Percentiles rank a stretch among this genome's conserved stretches.
These are phyloP conservation scores for Drosophila aff. DNA, from an alignment of 1,140 invertebrate genomes.

Conservation along the genomic window DNA sequence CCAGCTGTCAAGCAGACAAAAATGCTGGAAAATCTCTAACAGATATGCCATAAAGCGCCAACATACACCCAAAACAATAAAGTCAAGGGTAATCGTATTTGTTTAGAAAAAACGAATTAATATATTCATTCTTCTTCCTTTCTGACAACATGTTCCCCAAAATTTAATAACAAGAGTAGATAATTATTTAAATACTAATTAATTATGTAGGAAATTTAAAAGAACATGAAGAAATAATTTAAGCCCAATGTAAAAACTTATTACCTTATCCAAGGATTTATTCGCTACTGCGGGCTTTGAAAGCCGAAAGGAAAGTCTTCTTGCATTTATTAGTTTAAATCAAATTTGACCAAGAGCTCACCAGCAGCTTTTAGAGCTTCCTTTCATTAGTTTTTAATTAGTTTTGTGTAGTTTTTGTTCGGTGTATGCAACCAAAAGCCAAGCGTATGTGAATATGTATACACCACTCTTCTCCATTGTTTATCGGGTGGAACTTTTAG, in stretches of 20 bases:
- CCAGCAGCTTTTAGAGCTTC: not conserved
- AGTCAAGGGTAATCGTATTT: constrained; percentile 1
- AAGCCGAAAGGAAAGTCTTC: not conserved
- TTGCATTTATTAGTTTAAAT: not conserved
- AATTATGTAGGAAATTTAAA: not conserved
- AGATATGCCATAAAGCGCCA: constrained; percentile 22
- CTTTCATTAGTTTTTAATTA: too few species aligned
- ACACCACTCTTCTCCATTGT: constrained; percentile 34
- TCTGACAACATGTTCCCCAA: not conserved
- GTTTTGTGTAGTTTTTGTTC: not conserved
- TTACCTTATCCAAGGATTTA: not conserved
- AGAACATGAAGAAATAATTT: too few species aligned
- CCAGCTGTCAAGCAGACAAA: constrained; percentile 41
- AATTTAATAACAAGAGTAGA: too few species aligned
- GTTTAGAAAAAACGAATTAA: too few species aligned
- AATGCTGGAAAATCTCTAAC: constrained; percentile 39
- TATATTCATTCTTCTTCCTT: too few species aligned
- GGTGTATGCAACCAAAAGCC: constrained; percentile 1
- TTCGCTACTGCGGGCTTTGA: not conserved
- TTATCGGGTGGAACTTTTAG: constrained; percentile 67
- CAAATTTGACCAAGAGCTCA: not conserved
- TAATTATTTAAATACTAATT: not conserved
- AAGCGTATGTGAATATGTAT: constrained; percentile 32
- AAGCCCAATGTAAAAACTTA: too few species aligned
- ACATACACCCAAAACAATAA: constrained; percentile 9